Evolutionary conservation across 2,113 vertebrate genomes (phyloP), one percentile per base, ranked within the genome.

Genomic region (Onychostoma macrolepis): DNA sequence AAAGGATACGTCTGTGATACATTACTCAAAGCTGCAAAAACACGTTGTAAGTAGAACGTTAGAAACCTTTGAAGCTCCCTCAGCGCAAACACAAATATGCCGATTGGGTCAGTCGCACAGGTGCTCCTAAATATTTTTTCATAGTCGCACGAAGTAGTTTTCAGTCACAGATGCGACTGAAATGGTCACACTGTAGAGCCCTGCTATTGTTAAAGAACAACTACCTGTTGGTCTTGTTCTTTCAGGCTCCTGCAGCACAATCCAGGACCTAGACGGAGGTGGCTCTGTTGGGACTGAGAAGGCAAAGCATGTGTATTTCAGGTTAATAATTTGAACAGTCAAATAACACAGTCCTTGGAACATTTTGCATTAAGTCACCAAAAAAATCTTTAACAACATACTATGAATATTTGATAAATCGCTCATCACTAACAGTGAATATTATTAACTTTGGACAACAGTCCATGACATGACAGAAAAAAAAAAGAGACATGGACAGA

Each of bases 241-340:
- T 88, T 99, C 98, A 84, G 97, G 96, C 94, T 99, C 97, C 93
- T 97, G 96, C 89, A 99, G 94, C 92, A 97, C 95, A 92, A 99
- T 98, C 98, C 98, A 99, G 91, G 97, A 98, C 91, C 98, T 96
- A 89, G 98, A 94, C 83, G 98, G 98, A 75, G 98, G 98, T 76
- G 98, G 97, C 85, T 99, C 98, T 92, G 97, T 96, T 89, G 97
- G 96, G 94, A 97, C 98, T 99, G 85, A 74, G 19, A 53, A 85
- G 78, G 56, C 43, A n/a, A 88, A 9, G 11, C 3, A 65, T 0
- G n/a, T 17, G 53, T 33, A 63, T 58, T n/a, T 50, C 0, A 71
- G 7, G 2, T 41, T 2, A 26, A 61, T n/a, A 5, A 2, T n/a
- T 30, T 41, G 36, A 74, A 41, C 41, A 30, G 12, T 2, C 26